phyloP scores from a whole-genome alignment of 1,140 invertebrate genomes.

The Oncopodura yosiiana region DNA sequence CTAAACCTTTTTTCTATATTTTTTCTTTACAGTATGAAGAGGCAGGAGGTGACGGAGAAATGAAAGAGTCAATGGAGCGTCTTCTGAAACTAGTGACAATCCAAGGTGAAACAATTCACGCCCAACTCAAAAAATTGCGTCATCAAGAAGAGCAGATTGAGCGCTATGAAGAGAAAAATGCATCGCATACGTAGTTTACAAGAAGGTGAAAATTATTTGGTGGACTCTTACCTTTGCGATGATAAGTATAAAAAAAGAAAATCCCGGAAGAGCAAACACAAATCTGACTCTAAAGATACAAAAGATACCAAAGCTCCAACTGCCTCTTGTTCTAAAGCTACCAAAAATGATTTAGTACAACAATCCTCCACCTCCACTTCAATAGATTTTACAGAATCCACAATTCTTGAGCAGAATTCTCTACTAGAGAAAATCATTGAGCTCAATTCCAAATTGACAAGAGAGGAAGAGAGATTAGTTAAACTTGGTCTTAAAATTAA shows the following conservation, averaged over 20 bases:
- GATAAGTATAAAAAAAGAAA: constrained; percentile 42
- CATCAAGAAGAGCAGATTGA: constrained; percentile 69
- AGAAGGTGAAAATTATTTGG: constrained; percentile 67
- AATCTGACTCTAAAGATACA: not conserved
- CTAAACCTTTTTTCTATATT: not conserved
- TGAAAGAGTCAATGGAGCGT: constrained; percentile 51
- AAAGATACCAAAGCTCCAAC: not conserved
- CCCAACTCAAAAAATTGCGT: constrained; percentile 52
- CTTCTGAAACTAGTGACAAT: constrained; percentile 64
- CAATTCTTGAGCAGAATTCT: constrained; percentile 46
- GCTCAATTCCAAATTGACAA: constrained; percentile 57
- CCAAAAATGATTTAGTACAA: not conserved
- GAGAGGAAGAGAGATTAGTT: constrained; percentile 57
- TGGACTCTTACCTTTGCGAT: constrained; percentile 61
- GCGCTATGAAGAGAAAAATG: constrained; percentile 60
- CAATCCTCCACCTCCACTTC: not conserved
- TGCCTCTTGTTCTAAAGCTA: too few relatives aligned
- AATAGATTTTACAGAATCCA: not conserved
- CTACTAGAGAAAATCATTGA: constrained; percentile 59
- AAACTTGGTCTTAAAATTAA: constrained; percentile 55
- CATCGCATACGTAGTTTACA: constrained; percentile 58
- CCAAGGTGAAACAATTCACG: constrained; percentile 70
- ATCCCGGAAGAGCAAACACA: not conserved
- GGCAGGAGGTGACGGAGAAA: constrained; percentile 29
- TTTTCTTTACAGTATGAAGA: constrained; percentile 28